Percentiles rank a stretch among this genome's conserved stretches.
phyloP scores from a whole-genome alignment of 2,888 invertebrate genomes.

The Sarcophaga rosellei region DNA sequence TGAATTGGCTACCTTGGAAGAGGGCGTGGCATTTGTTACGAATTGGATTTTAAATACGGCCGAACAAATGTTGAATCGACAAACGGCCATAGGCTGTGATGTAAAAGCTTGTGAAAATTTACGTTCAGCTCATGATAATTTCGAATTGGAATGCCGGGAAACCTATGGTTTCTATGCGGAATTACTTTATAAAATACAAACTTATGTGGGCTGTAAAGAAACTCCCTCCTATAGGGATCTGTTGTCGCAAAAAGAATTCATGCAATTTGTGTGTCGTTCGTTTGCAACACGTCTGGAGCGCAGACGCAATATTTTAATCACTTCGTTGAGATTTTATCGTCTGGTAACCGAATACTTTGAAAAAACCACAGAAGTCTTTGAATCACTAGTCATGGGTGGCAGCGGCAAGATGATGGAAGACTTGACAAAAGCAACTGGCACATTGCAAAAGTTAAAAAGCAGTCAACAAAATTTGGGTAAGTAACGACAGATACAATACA shows the following conservation, averaged over 20 bases:
- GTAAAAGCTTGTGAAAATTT: slow-evolving; percentile 87
- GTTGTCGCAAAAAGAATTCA: slow-evolving; percentile 88
- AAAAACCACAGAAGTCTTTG: slow-evolving; percentile 86
- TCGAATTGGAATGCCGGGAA: slow-evolving; percentile 89
- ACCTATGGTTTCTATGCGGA: slow-evolving; percentile 91
- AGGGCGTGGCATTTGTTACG: slow-evolving; percentile 87
- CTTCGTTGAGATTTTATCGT: slow-evolving; percentile 88
- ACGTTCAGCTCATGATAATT: slow-evolving; percentile 87
- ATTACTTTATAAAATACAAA: slow-evolving; percentile 87
- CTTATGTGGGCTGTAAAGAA: slow-evolving; percentile 81
- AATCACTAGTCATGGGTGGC: slow-evolving; percentile 85
- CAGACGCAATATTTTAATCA: slow-evolving; percentile 87
- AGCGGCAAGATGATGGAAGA: slow-evolving; percentile 79
- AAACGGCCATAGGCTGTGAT: slow-evolving; percentile 88
- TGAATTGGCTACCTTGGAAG: slow-evolving; percentile 84
- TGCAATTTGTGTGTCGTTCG: slow-evolving; percentile 90
- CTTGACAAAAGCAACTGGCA: slow-evolving; percentile 83
- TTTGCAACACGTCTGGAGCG: slow-evolving; percentile 89
- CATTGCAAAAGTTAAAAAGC: slow-evolving; percentile 84
- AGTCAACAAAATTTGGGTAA: slow-evolving; percentile 85
- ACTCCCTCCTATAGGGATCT: slow-evolving; percentile 84
- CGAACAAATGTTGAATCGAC: slow-evolving; percentile 87
- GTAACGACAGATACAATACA: slow-evolving; percentile 47
- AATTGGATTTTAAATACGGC: slow-evolving; percentile 91
- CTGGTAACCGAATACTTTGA: slow-evolving; percentile 88